Base-by-base conservation (phyloP, 2,113 vertebrate genomes). In the Turdus rufiventris region DNA sequence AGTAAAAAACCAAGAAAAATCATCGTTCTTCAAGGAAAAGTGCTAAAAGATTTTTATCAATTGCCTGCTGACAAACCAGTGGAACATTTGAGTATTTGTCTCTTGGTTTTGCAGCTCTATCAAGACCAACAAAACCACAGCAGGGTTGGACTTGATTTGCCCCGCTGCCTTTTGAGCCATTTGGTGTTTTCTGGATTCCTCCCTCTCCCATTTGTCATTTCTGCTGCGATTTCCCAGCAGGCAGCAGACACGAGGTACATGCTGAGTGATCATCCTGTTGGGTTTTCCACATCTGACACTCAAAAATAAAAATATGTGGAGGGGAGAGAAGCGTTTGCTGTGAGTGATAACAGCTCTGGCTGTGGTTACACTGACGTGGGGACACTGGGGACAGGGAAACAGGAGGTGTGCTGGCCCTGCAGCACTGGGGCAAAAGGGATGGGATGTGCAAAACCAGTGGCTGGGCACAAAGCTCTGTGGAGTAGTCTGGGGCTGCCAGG, bases 61-160 rank as follows among this genome's bases (percentile, higher is more conserved):
- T 31, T 84, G 90, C 92, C 90, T 93, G 92, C 79, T 96, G 95
- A 94, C 82, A 88, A 86, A 78, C 11, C 82, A 92, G 90, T 88
- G 90, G 95, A 96, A 93, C 85, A 61, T 85, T 61, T 95, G 94
- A 94, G 75, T 78, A 34, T 54, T 78, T 1, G 7, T 71, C 82
- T 80, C 80, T 25, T 28, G 58, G 74, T 36, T 67, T 76, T 57
- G 66, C 77, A 92, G 54, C 84, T 89, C 75, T 68, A 14, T 72
- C 82, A 57, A 66, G 75, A 85, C 19, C 82, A 80, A 53, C 16
- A 80, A 89, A 96, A 74, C 90, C 93, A 75, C 90, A 72, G 10
- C 0, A 2, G 82, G 56, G 40, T 10, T 92, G 76, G 91, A 33
- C 43, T 91, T 12, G 9, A 6, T 89, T 61, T 83, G 85, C 51